Evolutionary conservation across 2,797 vertebrate species (phyloP).

Genomic region (Synanceia verrucosa): DNA sequence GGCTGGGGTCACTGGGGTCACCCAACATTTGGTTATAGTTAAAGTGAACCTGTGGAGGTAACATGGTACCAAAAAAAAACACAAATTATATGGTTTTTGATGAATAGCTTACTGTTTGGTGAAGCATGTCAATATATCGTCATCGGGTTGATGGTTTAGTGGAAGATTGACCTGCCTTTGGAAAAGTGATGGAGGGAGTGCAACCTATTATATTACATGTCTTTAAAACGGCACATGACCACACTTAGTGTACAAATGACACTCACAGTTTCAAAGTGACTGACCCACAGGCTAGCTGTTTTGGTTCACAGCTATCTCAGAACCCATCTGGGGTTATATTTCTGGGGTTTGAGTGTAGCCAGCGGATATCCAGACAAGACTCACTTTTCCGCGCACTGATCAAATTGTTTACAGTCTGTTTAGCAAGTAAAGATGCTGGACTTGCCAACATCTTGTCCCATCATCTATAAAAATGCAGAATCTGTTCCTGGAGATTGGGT

Average conservation of each 20-base stretch:
- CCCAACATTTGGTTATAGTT: neutral
- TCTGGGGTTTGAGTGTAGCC: too few species aligned
- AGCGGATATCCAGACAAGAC: too few species aligned
- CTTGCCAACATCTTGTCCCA: too few species aligned
- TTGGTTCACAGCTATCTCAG: too few species aligned
- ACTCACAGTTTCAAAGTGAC: neutral
- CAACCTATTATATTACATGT: neutral
- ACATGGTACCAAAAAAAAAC: neutral
- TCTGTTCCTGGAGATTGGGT: too few species aligned
- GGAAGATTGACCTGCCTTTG: neutral
- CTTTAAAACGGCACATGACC: neutral
- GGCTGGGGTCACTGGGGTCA: neutral
- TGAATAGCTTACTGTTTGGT: neutral
- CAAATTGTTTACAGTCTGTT: too few species aligned
- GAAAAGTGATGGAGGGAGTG: neutral
- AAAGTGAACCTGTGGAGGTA: neutral
- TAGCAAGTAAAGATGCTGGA: too few species aligned
- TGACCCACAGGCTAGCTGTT: neutral
- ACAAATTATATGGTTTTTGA: neutral
- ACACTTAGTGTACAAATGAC: neutral
- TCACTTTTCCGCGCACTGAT: too few species aligned
- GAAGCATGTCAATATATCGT: neutral
- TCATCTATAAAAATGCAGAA: too few species aligned
- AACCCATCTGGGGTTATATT: too few species aligned
- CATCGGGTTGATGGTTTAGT: neutral